Evolutionary conservation across 2,888 invertebrate genomes (phyloP).

Genomic region (Drosophila testacea): DNA sequence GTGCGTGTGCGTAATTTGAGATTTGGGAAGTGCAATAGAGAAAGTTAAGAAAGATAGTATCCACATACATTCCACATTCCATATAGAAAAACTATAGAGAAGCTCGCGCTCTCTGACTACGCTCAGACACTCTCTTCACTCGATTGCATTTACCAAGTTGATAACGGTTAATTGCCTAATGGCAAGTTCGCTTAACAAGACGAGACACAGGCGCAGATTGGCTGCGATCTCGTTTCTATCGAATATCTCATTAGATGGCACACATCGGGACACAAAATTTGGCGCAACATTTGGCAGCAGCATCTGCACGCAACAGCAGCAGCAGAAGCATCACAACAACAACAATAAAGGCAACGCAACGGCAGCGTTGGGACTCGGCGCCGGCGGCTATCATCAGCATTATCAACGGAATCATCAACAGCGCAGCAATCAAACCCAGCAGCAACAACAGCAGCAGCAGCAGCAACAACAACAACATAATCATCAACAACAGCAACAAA

Average conservation of each 20-base stretch:
- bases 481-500: slow-evolving; percentile 62
- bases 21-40: slow-evolving; percentile 45
- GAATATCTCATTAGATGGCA: slow-evolving; percentile 97
- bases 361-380: slow-evolving; percentile 75
- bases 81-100: slow-evolving; percentile 1
- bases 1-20: slow-evolving; percentile 24
- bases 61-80: slow-evolving; percentile 26
- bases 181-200: slow-evolving; percentile 86
- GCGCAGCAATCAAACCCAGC: slow-evolving; percentile 56
- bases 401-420: slow-evolving; percentile 68
- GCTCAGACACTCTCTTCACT: slow-evolving; percentile 8
- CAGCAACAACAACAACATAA: slow-evolving; percentile 53
- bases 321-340: slow-evolving; percentile 55
- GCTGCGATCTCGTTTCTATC: slow-evolving; percentile 97
- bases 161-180: slow-evolving; percentile 83
- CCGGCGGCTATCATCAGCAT: slow-evolving; percentile 76
- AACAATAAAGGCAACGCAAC: slow-evolving; percentile 62
- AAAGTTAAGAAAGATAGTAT: neutral
- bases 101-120: slow-evolving; percentile 3
- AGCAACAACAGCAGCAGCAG: slow-evolving; percentile 57
- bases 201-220: slow-evolving; percentile 92
- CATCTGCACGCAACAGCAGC: slow-evolving; percentile 76
- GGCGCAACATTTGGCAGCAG: slow-evolving; percentile 85
- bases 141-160: slow-evolving; percentile 51
- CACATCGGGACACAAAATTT: slow-evolving; percentile 90